Conservation (phyloP, 2,888 invertebrate species). For the Gonocerus acuteangulatus region DNA sequence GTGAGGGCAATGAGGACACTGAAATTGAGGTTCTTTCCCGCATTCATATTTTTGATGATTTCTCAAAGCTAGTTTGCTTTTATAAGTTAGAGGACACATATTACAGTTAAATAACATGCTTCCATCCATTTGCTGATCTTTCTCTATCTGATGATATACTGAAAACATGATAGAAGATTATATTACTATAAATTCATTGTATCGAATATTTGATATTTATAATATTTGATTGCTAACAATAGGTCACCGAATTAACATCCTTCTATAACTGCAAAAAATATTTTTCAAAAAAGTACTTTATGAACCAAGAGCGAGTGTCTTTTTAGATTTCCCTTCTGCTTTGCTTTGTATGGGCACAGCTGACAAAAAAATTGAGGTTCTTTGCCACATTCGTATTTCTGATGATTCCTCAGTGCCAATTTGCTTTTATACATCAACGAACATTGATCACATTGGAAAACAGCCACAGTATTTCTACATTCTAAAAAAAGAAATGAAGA, state of each 20-base stretch:
- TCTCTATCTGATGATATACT: too few species aligned
- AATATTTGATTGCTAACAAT: too few species aligned
- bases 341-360: constrained; percentile 39
- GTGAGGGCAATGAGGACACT: too few species aligned
- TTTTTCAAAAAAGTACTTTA: constrained; percentile 12
- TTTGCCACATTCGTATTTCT: constrained; percentile 34
- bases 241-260: neutral
- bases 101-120: neutral
- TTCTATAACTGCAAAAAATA: neutral
- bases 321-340: constrained; percentile 35
- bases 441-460: constrained; percentile 13
- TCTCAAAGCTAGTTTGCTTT: constrained; percentile 23
- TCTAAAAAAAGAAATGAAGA: neutral
- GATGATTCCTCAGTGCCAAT: constrained; percentile 30
- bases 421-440: constrained; percentile 27
- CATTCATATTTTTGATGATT: constrained; percentile 31
- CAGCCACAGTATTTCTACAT: neutral
- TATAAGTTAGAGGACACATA: constrained; percentile 20
- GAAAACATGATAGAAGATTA: too few species aligned
- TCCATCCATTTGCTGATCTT: constrained; percentile 14
- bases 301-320: constrained; percentile 12
- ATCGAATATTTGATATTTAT: too few species aligned
- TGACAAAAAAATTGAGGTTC: constrained; percentile 35
- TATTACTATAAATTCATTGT: too few species aligned
- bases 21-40: too few species aligned